Evolutionary conservation across 2,113 vertebrate genomes (phyloP), one percentile per base, ranked within the genome.

Genomic region (Lampris incognitus): DNA sequence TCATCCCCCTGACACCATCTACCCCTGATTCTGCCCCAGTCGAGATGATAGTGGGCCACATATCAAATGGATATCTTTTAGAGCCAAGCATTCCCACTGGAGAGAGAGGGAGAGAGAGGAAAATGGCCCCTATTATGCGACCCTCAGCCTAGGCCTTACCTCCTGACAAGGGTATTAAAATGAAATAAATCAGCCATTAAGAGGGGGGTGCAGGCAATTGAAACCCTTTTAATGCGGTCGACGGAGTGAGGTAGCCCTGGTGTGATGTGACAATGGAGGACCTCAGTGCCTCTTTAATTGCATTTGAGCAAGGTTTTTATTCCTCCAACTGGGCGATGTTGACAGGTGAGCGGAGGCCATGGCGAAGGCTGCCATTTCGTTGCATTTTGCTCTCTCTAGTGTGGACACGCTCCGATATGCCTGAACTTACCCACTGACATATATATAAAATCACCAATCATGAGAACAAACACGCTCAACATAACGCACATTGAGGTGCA

Each of bases 121-220:
- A 91, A 90, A 85, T 82, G 82, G 85, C 82, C 76, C 81, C 87
- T 85, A 92, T 92, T 93, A 94, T 91, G 85, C 56, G 72, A 79
- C 61, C 78, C 89, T 74, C 88, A 87, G 87, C 79, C 60, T 62
- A 84, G 82, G 89, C 88, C 87, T 80, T 90, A 89, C 88, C 91
- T 90, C 90, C 81, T 94, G 93, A 94, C 93, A 93, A 91, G 92
- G 90, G 91, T 91, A 94, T 94, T 94, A 94, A 94, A 95, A 94
- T 92, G 90, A 94, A 93, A 94, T 94, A 94, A 95, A 94, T 94
- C 93, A 94, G 92, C 92, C 92, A 94, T 94, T 94, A 93, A 91
- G 91, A 93, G 86, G 76, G 89, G 48, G 82, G 89, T 82, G 51
- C 88, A 80, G 78, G 94, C 92, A 93, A 95, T 91, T 91, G 91